These are phyloP conservation scores for Ashinkailepas kermadecensis DNA, from an alignment of 2,888 invertebrate genomes.

Conservation along the genomic window DNA sequence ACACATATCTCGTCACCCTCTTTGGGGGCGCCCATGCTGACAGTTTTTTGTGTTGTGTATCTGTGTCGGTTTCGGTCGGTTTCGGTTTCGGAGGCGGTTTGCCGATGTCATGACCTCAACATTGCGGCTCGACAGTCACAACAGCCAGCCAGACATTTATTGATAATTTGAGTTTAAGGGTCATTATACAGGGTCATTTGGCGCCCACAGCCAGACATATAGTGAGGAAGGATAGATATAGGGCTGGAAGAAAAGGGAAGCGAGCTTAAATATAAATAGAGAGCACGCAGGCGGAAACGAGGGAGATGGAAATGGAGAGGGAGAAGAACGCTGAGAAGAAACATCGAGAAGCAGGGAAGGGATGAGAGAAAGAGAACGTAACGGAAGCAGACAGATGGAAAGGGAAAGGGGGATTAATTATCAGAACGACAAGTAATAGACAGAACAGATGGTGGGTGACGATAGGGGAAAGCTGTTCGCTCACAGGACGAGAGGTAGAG, in stretches of 20 bases:
- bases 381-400: not conserved
- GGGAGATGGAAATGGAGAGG: not conserved
- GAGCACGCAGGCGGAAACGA: too few relatives aligned
- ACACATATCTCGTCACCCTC: too few relatives aligned
- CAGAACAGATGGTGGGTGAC: not conserved
- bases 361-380: not conserved
- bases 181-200: too few relatives aligned
- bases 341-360: not conserved
- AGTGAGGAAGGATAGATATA: not conserved
- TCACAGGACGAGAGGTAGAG: not conserved
- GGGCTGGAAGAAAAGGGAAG: not conserved
- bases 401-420: not conserved
- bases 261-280: not conserved
- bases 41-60: too few relatives aligned
- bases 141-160: too few relatives aligned
- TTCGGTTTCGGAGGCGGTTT: too few relatives aligned
- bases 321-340: not conserved
- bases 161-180: too few relatives aligned
- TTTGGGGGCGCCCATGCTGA: too few relatives aligned
- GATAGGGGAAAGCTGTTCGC: not conserved
- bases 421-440: not conserved
- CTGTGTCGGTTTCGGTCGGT: too few relatives aligned
- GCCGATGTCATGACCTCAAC: too few relatives aligned
- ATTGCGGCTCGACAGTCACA: too few relatives aligned
- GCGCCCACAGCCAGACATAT: too few relatives aligned